Percentiles rank a stretch among this genome's conserved stretches.
Conservation (phyloP, 2,888 invertebrate species). For the Coecobrya sp. region DNA sequence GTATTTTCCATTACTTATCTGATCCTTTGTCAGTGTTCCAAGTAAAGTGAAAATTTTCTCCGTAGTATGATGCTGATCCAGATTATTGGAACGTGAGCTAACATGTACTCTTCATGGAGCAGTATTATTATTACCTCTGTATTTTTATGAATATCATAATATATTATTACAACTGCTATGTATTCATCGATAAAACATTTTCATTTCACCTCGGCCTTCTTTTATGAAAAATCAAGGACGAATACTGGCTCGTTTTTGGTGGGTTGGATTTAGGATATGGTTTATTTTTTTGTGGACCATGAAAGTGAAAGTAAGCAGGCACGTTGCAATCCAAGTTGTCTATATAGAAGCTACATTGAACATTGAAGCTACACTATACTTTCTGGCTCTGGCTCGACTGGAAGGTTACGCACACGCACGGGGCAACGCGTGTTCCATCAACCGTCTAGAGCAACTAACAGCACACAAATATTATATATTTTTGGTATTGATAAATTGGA, state of each 20-base stretch:
- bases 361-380: background rate
- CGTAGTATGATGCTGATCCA: background rate
- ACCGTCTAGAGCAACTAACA: slow-evolving; percentile 6
- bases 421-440: slow-evolving; percentile 72
- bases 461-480: background rate
- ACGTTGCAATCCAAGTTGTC: slow-evolving; percentile 73
- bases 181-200: slow-evolving; percentile 33
- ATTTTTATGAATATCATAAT: background rate
- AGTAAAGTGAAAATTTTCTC: background rate
- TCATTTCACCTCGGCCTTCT: slow-evolving; percentile 78
- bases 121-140: background rate
- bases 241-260: slow-evolving; percentile 73
- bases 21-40: background rate
- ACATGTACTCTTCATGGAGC: background rate
- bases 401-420: slow-evolving; percentile 68
- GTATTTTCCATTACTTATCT: background rate
- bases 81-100: slow-evolving; percentile 18
- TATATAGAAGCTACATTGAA: slow-evolving; percentile 15
- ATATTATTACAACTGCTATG: background rate
- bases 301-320: slow-evolving; percentile 79
- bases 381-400: slow-evolving; percentile 37
- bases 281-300: slow-evolving; percentile 65
- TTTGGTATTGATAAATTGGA: slow-evolving; percentile 62
- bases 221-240: slow-evolving; percentile 77
- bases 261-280: slow-evolving; percentile 23